These are phyloP conservation scores for Megalonaias nervosa DNA, from an alignment of 1,140 invertebrate species.

Conservation along the genomic window DNA sequence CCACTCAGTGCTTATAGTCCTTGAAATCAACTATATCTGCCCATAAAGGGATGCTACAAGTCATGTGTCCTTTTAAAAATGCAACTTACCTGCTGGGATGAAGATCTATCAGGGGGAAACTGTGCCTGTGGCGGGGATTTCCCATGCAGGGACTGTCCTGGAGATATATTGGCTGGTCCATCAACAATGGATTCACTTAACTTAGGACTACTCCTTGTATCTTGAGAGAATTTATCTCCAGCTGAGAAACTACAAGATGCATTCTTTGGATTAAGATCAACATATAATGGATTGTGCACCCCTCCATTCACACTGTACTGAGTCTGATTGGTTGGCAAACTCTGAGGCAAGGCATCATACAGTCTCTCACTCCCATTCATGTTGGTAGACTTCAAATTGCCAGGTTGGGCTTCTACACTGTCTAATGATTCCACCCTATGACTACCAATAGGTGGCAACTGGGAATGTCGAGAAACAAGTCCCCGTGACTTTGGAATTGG, in stretches of 20 bases:
- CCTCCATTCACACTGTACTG: background rate
- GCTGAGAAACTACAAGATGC: background rate
- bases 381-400: slow-evolving; percentile 8
- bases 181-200: too few relatives aligned
- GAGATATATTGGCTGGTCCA: background rate
- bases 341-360: slow-evolving; percentile 2
- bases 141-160: background rate
- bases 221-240: slow-evolving; percentile 18
- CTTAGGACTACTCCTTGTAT: slow-evolving; percentile 5
- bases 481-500: slow-evolving; percentile 24
- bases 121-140: slow-evolving; percentile 3
- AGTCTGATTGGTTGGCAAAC: background rate
- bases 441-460: slow-evolving; percentile 27
- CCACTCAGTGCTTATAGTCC: too few relatives aligned
- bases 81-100: slow-evolving; percentile 32
- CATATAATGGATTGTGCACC: background rate
- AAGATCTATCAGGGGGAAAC: slow-evolving; percentile 34
- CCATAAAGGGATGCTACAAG: too few relatives aligned
- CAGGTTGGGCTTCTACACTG: background rate
- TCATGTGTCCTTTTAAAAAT: too few relatives aligned
- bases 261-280: background rate
- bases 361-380: background rate
- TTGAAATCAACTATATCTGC: too few relatives aligned
- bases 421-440: slow-evolving; percentile 15
- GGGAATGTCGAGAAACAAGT: slow-evolving; percentile 8